A percentile compares a stretch with the other conserved stretches of the same genome.
Conservation (phyloP, 2,797 vertebrate genomes). For the Aldrovandia affinis region DNA sequence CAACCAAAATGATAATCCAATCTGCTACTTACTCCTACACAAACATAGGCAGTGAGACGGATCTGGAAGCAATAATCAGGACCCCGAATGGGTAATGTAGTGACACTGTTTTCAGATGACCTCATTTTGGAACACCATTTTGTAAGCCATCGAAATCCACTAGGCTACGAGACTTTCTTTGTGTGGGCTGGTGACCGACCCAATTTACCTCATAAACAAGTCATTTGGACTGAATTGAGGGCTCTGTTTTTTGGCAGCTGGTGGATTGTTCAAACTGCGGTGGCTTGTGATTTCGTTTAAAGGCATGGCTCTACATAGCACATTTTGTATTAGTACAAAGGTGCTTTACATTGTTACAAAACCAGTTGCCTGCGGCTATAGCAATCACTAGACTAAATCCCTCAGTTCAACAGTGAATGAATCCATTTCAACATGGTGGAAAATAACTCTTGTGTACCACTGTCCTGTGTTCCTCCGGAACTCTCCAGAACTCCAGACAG, state of each 20-base stretch:
- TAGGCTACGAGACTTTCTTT: neutral
- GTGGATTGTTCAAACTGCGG: neutral
- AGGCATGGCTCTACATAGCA: neutral
- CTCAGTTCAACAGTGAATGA: neutral
- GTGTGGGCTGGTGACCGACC: neutral
- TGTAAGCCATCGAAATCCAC: neutral
- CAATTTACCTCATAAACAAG: neutral
- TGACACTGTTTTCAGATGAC: too few species aligned
- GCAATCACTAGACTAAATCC: neutral
- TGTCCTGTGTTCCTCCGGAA: neutral
- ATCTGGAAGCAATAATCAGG: too few species aligned
- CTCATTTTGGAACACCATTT: neutral
- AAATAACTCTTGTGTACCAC: neutral
- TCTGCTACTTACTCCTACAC: neutral
- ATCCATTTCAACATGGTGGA: neutral
- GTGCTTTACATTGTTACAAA: neutral
- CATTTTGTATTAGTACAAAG: neutral
- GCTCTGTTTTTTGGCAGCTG: neutral
- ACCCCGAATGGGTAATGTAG: too few species aligned
- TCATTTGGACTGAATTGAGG: neutral
- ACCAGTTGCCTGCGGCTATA: neutral
- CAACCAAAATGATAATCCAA: neutral
- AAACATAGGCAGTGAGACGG: too few species aligned
- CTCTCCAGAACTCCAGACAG: conserved; percentile 13
- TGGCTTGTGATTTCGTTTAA: neutral